phyloP scores from a whole-genome alignment of 1,140 invertebrate species.

The Plectrocnemia conspersa region DNA sequence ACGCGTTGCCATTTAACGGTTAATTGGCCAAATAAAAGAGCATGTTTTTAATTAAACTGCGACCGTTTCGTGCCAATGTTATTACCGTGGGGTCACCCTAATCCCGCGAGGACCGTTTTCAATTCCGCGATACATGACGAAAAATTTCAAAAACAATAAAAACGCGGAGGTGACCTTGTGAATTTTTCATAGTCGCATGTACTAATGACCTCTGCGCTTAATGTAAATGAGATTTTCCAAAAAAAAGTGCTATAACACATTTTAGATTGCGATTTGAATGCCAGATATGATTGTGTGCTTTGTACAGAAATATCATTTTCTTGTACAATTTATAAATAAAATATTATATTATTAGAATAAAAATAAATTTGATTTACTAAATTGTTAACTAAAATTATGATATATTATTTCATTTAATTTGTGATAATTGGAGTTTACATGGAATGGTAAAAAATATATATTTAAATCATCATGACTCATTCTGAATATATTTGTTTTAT shows the following conservation, averaged over 20 bases:
- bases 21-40: slow-evolving; percentile 2
- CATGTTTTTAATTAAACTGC: slow-evolving; percentile 4
- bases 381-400: too few species aligned
- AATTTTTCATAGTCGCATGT: not conserved
- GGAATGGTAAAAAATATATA: too few species aligned
- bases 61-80: not conserved
- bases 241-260: not conserved
- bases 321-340: too few species aligned
- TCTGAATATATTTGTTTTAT: too few species aligned
- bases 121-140: not conserved
- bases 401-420: too few species aligned
- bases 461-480: too few species aligned
- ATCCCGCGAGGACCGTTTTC: not conserved
- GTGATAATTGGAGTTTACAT: too few species aligned
- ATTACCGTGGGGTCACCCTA: not conserved
- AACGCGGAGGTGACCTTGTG: not conserved
- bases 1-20: not conserved
- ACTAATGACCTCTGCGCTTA: not conserved
- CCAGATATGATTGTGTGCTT: not conserved
- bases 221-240: not conserved
- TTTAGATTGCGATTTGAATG: not conserved
- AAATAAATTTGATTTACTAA: too few species aligned
- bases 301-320: not conserved
- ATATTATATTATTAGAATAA: too few species aligned
- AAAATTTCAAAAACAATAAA: not conserved